These are phyloP conservation scores for Fopius arisanus DNA, from an alignment of 1,140 invertebrate species.

Conservation along the genomic window DNA sequence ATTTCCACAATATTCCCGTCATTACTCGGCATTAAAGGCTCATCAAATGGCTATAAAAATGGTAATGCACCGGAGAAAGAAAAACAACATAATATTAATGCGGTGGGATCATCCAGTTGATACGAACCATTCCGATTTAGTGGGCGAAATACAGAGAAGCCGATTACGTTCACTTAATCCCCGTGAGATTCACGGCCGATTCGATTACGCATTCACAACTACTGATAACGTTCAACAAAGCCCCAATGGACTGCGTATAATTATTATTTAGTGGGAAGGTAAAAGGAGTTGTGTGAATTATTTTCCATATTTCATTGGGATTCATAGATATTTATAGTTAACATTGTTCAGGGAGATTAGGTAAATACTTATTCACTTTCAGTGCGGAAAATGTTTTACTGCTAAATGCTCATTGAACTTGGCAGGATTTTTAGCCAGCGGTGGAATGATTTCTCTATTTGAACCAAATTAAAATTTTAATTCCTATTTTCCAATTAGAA, in stretches of 20 bases:
- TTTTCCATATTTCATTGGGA: neutral
- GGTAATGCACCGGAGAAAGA: neutral
- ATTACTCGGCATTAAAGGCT: too few relatives aligned
- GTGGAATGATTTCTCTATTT: too few relatives aligned
- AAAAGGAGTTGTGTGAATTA: neutral
- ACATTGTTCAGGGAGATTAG: neutral
- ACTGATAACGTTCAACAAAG: slow-evolving; percentile 32
- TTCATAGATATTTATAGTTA: neutral
- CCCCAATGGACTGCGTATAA: slow-evolving; percentile 8
- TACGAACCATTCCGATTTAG: slow-evolving; percentile 26
- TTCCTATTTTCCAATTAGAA: too few relatives aligned
- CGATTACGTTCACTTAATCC: slow-evolving; percentile 38
- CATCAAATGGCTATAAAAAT: neutral
- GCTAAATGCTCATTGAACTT: too few relatives aligned
- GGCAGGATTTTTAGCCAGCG: too few relatives aligned
- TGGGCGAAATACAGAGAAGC: slow-evolving; percentile 32
- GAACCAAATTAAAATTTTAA: too few relatives aligned
- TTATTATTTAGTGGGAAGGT: slow-evolving; percentile 16
- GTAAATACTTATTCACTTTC: neutral
- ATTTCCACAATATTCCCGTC: too few relatives aligned
- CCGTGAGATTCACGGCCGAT: slow-evolving; percentile 37
- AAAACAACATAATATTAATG: neutral
- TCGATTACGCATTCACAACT: slow-evolving; percentile 38
- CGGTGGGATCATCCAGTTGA: neutral
- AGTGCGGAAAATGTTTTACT: too few relatives aligned